Evolutionary conservation across 2,797 vertebrate genomes (phyloP), one percentile per base, ranked within the genome.

Genomic region (Anas capensis): DNA sequence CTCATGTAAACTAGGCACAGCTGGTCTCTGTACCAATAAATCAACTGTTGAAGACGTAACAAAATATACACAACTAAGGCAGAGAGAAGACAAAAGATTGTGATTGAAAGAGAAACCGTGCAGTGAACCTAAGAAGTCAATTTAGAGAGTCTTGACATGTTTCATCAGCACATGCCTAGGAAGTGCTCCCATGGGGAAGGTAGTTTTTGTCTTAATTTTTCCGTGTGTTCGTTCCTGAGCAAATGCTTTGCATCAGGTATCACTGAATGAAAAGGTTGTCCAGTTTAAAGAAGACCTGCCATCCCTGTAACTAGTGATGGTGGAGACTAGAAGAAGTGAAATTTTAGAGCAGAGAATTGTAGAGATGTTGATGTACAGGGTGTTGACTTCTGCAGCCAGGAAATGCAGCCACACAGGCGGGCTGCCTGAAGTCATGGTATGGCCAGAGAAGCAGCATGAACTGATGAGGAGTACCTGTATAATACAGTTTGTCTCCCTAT

Each of bases 61-160:
- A 95, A 80, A 94, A 91, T 85, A 75, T 44, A 65, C 57, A 83
- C 49, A 80, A 40, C 76, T 61, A 90, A 94, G 69, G 65, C 79
- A 93, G 14, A 88, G 88, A 56, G 53, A 91, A 84, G 46, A 89
- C 87, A 69, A 87, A 87, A 93, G 86, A 79, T 49, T 48, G 53
- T 48, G 71, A 95, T 65, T 88, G 91, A 94, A 92, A 94, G 71
- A 72, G 76, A 92, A 95, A 86, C 91, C 1, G 0, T 65, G 69
- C 91, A 88, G 76, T 88, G 95, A 96, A 93, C 91, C 85, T 65
- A 88, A 81, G 76, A 94, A 95, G 82, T 91, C 86, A 83, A 71
- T 96, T 96, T 87, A 89, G 76, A 91, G 84, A 89, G 72, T 78
- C 94, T 92, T 95, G 91, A 95, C 92, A 75, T 48, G 40, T 95